phyloP scores from a whole-genome alignment of 2,113 vertebrate genomes.

The pig (Sus scrofa) region T2T-Sscrofa CM000828.6:66253501-66254000 shows the following conservation, averaged over 20 bases:
- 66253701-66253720: background rate
- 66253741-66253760: background rate
- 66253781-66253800: constrained; percentile 66
- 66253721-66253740: background rate
- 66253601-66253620: constrained; percentile 62
- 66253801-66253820: constrained; percentile 74
- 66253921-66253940: constrained; percentile 47
- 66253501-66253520: background rate
- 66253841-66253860: constrained; percentile 16
- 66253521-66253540: background rate
- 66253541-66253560: background rate
- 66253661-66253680: constrained; percentile 19
- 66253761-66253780: constrained; percentile 53
- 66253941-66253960: constrained; percentile 22
- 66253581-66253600: background rate
- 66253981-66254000: constrained; percentile 62
- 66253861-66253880: constrained; percentile 18
- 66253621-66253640: no score
- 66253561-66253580: background rate
- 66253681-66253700: background rate
- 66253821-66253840: constrained; percentile 62
- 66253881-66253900: background rate
- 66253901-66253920: constrained; percentile 66
- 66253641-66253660: background rate
- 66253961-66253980: constrained; percentile 68